Evolutionary conservation across 2,888 invertebrate genomes (phyloP).

Genomic region (Caenorhabditis sp.): DNA sequence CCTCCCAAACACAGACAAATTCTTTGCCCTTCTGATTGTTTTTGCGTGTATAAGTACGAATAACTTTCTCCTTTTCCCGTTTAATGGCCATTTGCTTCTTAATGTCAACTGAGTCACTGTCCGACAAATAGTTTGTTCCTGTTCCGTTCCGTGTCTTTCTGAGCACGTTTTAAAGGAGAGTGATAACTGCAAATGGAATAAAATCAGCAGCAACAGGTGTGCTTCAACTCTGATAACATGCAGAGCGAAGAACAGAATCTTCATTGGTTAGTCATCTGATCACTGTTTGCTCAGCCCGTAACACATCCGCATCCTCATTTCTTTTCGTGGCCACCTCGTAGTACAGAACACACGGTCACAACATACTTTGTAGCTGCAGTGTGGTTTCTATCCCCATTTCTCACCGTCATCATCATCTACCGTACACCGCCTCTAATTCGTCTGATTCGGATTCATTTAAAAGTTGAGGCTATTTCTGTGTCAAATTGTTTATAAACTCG

Average conservation of each 20-base stretch:
- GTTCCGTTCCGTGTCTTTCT: too few species aligned
- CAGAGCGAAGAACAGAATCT: background rate
- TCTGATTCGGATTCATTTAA: background rate
- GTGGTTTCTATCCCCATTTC: background rate
- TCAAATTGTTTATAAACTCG: background rate
- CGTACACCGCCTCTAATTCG: background rate
- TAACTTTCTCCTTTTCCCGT: too few species aligned
- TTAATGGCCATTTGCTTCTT: too few species aligned
- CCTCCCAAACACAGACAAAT: too few species aligned
- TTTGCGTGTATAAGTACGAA: too few species aligned
- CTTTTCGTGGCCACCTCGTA: background rate
- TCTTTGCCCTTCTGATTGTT: too few species aligned
- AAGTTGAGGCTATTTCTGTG: background rate
- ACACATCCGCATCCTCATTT: background rate
- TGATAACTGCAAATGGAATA: too few species aligned
- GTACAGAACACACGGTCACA: background rate
- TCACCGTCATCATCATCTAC: slow-evolving; percentile 7
- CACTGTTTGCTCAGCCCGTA: background rate
- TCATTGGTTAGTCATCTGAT: background rate
- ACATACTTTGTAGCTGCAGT: background rate
- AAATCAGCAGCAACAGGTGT: too few species aligned
- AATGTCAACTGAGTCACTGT: too few species aligned
- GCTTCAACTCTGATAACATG: background rate
- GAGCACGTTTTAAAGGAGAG: too few species aligned
- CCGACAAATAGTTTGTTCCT: too few species aligned